Base-by-base conservation (phyloP, 2,888 invertebrate genomes). In the Dynastes grantii region DNA sequence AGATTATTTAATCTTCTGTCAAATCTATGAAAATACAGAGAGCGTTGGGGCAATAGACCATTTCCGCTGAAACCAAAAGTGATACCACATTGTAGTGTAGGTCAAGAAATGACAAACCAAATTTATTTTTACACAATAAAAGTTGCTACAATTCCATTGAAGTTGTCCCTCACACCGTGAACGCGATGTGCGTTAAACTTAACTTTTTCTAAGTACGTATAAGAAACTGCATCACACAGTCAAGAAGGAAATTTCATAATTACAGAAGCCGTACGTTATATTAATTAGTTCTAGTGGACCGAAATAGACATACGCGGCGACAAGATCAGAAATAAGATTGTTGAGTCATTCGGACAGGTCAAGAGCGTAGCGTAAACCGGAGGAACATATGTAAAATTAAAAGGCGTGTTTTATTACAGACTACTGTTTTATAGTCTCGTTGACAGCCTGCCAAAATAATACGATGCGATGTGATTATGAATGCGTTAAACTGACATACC, bases 371-470 rank as follows among this genome's bases (percentile, higher is more conserved):
- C 49, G 29, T 27, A 68, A 29, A 22, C 68, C 51, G 51, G 51
- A 49, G 68, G 32, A 68, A 73, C 58, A 37, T 22, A 58, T 58
- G 73, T 40, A 58, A 58, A 73, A 73, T 73, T 73, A 61, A 55
- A 58, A 73, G 73, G 37, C 73, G 37, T 58, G 73, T 58, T 58
- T 73, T 73, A 73, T 73, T 73, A 61, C 68, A n/a, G 68, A 68
- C 27, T 13, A 68, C 68, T 51, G 68, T 68, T 68, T 73, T 73
- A 73, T 58, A 58, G 58, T 13, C 73, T 58, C 73, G 73, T 58
- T 73, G 73, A 73, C 73, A 58, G 73, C 22, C 32, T 73, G 73
- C 73, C 73, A 73, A 73, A 37, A 40, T 73, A 73, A 73, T 40
- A 40, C 73, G 58, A 22, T 40, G 13, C 22, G 55, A 58, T 37